These are phyloP conservation scores for Zaprionus nigranus DNA, from an alignment of 1,140 invertebrate species.

Conservation along the genomic window DNA sequence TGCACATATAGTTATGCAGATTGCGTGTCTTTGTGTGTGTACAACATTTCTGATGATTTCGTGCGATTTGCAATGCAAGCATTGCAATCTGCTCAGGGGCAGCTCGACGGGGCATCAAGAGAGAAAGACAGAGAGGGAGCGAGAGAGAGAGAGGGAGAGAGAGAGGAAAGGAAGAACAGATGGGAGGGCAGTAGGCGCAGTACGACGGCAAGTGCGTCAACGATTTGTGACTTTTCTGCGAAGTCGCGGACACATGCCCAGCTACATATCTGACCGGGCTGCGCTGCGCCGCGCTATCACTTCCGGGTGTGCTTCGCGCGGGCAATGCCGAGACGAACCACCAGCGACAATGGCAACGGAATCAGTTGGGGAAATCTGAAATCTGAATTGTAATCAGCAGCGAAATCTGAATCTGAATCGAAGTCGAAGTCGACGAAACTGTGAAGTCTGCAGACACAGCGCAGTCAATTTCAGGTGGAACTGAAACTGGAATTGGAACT, in stretches of 20 bases:
- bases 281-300: slow-evolving; percentile 39
- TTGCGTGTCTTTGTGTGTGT: neutral
- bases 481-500: neutral
- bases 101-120: neutral
- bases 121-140: neutral
- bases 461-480: neutral
- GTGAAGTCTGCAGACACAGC: neutral
- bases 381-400: neutral
- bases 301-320: slow-evolving; percentile 39
- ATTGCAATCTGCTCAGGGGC: slow-evolving; percentile 50
- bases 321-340: slow-evolving; percentile 15
- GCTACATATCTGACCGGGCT: slow-evolving; percentile 42
- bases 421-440: neutral
- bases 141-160: neutral
- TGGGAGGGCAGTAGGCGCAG: neutral
- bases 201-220: slow-evolving; percentile 36
- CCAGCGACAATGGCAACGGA: neutral
- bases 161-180: neutral
- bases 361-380: neutral
- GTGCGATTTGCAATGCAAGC: slow-evolving; percentile 42
- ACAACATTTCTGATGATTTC: slow-evolving; percentile 39
- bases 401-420: neutral
- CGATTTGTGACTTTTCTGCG: slow-evolving; percentile 12
- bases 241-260: slow-evolving; percentile 34
- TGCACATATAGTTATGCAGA: neutral